Evolutionary conservation across 2,888 invertebrate genomes (phyloP).

Genomic region (Seladonia tumulorum): DNA sequence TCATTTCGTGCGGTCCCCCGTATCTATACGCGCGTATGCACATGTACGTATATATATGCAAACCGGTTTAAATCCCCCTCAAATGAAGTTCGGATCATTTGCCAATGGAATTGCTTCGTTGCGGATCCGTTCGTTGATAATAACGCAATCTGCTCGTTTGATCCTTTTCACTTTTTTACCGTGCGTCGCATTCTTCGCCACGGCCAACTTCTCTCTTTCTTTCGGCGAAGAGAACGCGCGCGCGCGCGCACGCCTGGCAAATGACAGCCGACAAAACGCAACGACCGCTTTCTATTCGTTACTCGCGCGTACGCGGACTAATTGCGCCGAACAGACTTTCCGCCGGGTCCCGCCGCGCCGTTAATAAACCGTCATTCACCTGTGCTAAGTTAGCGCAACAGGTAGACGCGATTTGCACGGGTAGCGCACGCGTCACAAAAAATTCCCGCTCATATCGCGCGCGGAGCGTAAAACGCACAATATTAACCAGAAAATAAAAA

Average conservation of each 20-base stretch:
- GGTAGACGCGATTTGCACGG: not conserved
- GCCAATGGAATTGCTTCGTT: conserved; percentile 38
- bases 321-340: not conserved
- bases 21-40: not conserved
- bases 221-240: not conserved
- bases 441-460: not conserved
- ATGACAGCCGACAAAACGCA: not conserved
- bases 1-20: conserved; percentile 13
- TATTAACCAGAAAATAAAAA: too few relatives aligned
- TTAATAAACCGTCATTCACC: not conserved
- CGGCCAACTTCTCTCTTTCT: not conserved
- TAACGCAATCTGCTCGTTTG: not conserved
- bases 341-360: not conserved
- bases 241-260: not conserved
- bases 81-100: conserved; percentile 48
- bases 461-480: not conserved
- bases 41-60: not conserved
- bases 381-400: not conserved
- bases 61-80: conserved; percentile 50
- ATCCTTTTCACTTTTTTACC: not conserved
- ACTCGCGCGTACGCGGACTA: not conserved
- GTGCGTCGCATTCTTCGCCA: not conserved
- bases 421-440: not conserved
- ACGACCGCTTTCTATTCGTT: not conserved
- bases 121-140: conserved; percentile 25